Conservation (phyloP, 2,797 vertebrate species). For the Prunella strophiata region DNA sequence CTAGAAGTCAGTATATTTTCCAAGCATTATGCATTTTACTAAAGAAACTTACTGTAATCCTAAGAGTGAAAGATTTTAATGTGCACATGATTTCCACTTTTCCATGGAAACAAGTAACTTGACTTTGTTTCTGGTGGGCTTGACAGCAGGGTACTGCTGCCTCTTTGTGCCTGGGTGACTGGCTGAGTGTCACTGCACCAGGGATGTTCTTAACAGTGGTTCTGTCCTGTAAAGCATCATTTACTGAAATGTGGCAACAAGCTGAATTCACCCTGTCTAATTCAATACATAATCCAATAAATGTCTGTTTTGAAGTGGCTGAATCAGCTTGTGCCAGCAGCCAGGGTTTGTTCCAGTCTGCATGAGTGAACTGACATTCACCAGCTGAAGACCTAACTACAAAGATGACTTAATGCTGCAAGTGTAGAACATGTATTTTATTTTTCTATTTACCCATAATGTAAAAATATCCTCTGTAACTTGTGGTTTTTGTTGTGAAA, state of each 20-base stretch:
- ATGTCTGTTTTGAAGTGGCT: background rate
- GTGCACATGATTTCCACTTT: background rate
- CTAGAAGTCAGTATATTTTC: background rate
- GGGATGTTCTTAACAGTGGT: background rate
- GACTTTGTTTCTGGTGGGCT: background rate
- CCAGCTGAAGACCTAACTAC: background rate
- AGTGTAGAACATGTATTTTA: background rate
- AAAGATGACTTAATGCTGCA: background rate
- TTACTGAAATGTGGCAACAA: background rate
- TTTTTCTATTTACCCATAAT: background rate
- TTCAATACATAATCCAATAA: background rate
- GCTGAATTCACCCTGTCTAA: background rate
- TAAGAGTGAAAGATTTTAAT: background rate
- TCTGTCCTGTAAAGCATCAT: background rate
- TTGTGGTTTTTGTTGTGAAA: background rate
- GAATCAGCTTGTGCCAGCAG: background rate
- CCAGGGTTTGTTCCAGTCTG: background rate
- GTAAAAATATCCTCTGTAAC: background rate
- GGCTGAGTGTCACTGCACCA: background rate
- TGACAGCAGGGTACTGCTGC: background rate
- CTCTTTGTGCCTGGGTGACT: background rate
- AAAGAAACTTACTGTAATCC: background rate
- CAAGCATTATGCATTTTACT: background rate
- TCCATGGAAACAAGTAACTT: background rate
- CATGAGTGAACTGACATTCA: background rate